Base-by-base conservation (phyloP, 2,113 vertebrate species). In the Protomyctophum bolini region DNA sequence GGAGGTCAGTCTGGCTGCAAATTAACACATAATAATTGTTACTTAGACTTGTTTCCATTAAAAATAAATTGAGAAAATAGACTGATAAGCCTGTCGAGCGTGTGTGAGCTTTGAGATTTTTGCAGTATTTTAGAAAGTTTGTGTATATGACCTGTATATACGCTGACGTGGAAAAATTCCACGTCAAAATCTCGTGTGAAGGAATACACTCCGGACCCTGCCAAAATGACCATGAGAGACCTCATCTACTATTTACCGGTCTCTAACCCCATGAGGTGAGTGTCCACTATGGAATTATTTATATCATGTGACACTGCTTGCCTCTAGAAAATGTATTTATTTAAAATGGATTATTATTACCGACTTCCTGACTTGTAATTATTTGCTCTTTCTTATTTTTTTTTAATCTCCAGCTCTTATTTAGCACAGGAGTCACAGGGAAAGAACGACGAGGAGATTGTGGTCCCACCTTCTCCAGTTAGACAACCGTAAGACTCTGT, bases 161-260 rank as follows among this genome's bases (percentile, higher is more conserved):
- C n/a, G n/a, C n/a, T n/a, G n/a, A n/a, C n/a, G 1, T 41, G 3
- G 67, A 94, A 87, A 86, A 91, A 88, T 66, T 93, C 92, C 66
- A 94, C 87, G 86, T 63, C 82, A 0, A 11, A 82, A 14, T 0
- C 15, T 0, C 66, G n/a, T n/a, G 0, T 82, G 47, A 95, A 86
- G 48, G 94, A 96, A 86, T 90, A 74, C 29, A 81, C 84, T 65
- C 90, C 91, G 76, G 98, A 98, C 89, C 96, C 95, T 71, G 91
- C 96, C 81, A 98, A 97, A 93, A 99, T 99, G 98, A 97, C 94
- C 10, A 99, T 99, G 97, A 95, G 95, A 82, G 98, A 99, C 74
- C 94, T 99, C 46, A 96, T 99, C 86, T 97, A 96, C 85, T 99
- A 97, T 73, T 86, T 99, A 4, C 98, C 98, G 3, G 71, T 91